These are phyloP conservation scores for Stictocephala bisonia DNA, from an alignment of 2,888 invertebrate genomes.

Conservation along the genomic window DNA sequence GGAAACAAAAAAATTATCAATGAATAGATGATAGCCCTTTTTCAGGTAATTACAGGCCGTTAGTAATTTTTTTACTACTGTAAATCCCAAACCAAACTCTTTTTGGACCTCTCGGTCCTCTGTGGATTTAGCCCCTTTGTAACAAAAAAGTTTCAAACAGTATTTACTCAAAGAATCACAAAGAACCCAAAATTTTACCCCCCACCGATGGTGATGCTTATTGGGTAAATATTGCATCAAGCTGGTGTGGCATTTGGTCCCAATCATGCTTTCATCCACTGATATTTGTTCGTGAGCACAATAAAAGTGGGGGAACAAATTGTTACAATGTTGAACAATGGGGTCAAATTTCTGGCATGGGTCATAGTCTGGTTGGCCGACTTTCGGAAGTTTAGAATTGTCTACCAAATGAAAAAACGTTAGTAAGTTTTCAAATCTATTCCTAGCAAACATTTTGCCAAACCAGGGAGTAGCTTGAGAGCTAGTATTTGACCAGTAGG, in stretches of 20 bases:
- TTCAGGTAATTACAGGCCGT: constrained; percentile 12
- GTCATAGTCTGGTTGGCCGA: constrained; percentile 19
- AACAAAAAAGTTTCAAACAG: constrained; percentile 8
- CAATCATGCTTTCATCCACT: constrained; percentile 25
- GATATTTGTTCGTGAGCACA: constrained; percentile 6
- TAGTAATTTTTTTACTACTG: constrained; percentile 23
- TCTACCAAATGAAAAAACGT: neutral
- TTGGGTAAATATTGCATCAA: too few relatives aligned
- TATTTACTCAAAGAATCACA: constrained; percentile 15
- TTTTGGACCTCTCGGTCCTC: constrained; percentile 6
- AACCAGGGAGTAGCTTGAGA: neutral
- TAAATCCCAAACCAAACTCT: constrained; percentile 5
- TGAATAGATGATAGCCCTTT: constrained; percentile 27
- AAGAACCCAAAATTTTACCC: constrained; percentile 21
- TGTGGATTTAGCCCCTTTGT: neutral
- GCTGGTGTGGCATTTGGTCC: too few relatives aligned
- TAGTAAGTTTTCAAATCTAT: too few relatives aligned
- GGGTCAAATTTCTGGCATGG: constrained; percentile 15
- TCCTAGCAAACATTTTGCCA: too few relatives aligned
- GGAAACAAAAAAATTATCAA: constrained; percentile 14
- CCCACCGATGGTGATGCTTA: too few relatives aligned
- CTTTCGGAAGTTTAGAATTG: neutral
- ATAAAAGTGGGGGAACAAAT: neutral
- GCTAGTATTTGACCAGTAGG: too few relatives aligned
- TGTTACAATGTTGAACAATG: constrained; percentile 3